These are phyloP conservation scores for Anodontia alba DNA, from an alignment of 2,888 invertebrate species.

Conservation along the genomic window DNA sequence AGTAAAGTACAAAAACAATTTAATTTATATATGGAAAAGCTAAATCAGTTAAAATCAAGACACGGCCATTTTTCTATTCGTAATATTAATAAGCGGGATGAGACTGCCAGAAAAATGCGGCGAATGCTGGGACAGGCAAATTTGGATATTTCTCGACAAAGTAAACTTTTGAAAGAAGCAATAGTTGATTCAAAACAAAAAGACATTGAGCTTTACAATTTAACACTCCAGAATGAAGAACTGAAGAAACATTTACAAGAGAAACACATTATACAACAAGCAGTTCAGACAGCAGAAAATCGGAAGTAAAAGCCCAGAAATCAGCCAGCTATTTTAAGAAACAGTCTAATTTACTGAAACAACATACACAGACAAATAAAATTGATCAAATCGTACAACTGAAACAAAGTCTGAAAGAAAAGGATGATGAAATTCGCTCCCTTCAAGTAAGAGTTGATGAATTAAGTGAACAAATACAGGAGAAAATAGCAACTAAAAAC, in stretches of 20 bases:
- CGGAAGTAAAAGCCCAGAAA: neutral
- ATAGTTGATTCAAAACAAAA: neutral
- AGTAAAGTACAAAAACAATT: conserved; percentile 1
- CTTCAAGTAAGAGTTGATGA: conserved; percentile 8
- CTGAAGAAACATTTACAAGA: neutral
- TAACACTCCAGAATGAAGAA: conserved; percentile 6
- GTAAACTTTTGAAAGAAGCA: neutral
- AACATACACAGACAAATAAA: neutral
- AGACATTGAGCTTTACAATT: neutral
- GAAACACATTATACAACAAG: neutral
- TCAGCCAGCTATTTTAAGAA: neutral
- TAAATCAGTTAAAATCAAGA: neutral
- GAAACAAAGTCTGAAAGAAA: neutral
- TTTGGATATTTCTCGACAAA: neutral
- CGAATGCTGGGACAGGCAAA: neutral
- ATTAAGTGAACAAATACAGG: neutral
- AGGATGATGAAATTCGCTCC: neutral
- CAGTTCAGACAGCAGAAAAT: conserved; percentile 1
- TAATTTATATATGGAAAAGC: neutral
- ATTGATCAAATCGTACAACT: neutral
- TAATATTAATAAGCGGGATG: conserved; percentile 29
- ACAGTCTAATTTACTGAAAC: conserved; percentile 7
- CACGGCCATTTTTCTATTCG: conserved; percentile 26
- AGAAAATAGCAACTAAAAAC: conserved; percentile 21
- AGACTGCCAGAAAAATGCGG: conserved; percentile 15